phyloP scores from a whole-genome alignment of 2,888 invertebrate genomes.

The Plusia festucae region DNA sequence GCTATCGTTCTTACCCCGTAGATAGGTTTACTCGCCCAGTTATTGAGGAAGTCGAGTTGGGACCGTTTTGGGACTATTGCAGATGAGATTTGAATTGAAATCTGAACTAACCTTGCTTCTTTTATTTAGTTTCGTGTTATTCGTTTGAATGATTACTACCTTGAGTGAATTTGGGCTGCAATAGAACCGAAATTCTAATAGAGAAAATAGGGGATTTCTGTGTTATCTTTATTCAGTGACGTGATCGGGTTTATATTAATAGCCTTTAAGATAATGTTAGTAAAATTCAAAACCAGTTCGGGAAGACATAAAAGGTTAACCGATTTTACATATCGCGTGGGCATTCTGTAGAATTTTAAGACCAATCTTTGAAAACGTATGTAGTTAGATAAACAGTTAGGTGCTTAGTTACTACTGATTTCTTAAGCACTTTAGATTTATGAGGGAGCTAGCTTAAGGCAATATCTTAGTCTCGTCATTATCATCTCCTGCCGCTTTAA shows the following conservation, averaged over 20 bases:
- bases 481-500: slow-evolving; percentile 16
- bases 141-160: neutral
- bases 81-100: neutral
- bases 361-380: neutral
- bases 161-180: neutral
- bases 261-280: too few relatives aligned
- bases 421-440: slow-evolving; percentile 11
- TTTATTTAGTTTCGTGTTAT: neutral
- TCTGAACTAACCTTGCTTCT: neutral
- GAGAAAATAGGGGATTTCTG: too few relatives aligned
- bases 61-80: slow-evolving; percentile 3
- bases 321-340: too few relatives aligned
- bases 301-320: too few relatives aligned
- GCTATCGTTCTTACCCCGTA: slow-evolving; percentile 31
- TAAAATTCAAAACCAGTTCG: too few relatives aligned
- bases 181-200: neutral
- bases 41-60: slow-evolving; percentile 8
- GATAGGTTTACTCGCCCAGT: slow-evolving; percentile 14
- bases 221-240: too few relatives aligned
- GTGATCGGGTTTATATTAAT: too few relatives aligned
- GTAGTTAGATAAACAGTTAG: neutral
- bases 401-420: slow-evolving; percentile 5
- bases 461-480: slow-evolving; percentile 16
- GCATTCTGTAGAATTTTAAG: too few relatives aligned
- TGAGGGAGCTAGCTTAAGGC: slow-evolving; percentile 10